Evolutionary conservation across 2,113 vertebrate genomes (phyloP).

Genomic region (Hucho hucho): DNA sequence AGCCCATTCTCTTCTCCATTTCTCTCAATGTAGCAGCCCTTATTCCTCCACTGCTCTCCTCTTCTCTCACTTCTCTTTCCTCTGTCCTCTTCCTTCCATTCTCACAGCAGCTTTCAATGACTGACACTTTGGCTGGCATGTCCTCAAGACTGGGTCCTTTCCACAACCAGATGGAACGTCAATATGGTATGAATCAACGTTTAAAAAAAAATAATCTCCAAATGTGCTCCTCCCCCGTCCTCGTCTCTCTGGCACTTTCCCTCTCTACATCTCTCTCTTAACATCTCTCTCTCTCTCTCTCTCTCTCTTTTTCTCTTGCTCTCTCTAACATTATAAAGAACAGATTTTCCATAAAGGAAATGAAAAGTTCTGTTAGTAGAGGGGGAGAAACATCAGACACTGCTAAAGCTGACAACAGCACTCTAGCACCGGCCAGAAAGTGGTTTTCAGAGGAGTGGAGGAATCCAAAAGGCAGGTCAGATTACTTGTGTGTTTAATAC

Average conservation of each 20-base stretch:
- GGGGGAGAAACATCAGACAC: conserved; percentile 22
- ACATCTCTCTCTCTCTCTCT: background rate
- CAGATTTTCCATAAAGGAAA: conserved; percentile 97
- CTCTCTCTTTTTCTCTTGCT: conserved; percentile 14
- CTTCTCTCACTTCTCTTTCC: background rate
- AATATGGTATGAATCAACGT: too few species aligned
- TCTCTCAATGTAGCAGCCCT: background rate
- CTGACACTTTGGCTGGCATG: too few species aligned
- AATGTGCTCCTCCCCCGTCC: background rate
- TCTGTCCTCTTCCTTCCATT: background rate
- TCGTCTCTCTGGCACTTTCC: background rate
- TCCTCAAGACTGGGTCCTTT: too few species aligned
- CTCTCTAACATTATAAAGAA: conserved; percentile 83
- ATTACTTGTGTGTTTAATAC: conserved; percentile 72
- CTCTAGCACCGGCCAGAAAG: conserved; percentile 56
- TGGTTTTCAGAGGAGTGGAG: conserved; percentile 17
- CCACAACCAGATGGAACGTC: too few species aligned
- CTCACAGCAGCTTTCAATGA: too few species aligned
- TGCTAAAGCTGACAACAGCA: conserved; percentile 81
- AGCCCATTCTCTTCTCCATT: background rate
- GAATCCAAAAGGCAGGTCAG: conserved; percentile 62
- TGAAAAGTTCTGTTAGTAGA: conserved; percentile 86
- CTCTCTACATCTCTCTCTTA: background rate
- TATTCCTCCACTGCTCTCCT: background rate
- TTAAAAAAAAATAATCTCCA: too few species aligned